A percentile compares a stretch with the other conserved stretches of the same genome.
Evolutionary conservation across 2,113 vertebrate genomes (phyloP).

Genomic region (Australoheros scitulus): DNA sequence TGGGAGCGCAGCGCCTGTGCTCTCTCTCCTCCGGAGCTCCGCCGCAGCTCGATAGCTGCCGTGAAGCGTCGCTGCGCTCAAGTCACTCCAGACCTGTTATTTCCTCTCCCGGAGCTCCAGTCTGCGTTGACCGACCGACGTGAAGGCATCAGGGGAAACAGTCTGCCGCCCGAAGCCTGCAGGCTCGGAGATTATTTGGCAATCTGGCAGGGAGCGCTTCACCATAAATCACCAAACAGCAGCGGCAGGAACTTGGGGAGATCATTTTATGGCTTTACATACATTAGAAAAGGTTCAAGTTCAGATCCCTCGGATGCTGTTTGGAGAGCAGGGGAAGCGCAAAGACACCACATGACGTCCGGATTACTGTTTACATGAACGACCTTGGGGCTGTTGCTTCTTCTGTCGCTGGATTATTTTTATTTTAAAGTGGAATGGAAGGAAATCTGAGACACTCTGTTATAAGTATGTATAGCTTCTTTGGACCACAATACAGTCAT

Average conservation of each 20-base stretch:
- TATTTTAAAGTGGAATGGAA: slow-evolving; percentile 20
- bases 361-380: slow-evolving; percentile 39
- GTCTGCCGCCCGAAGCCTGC: not conserved
- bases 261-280: not conserved
- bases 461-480: slow-evolving; percentile 51
- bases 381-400: slow-evolving; percentile 51
- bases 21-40: slow-evolving; percentile 1
- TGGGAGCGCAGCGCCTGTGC: not conserved
- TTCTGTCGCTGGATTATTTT: not conserved
- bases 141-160: not conserved
- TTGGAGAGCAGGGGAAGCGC: not conserved
- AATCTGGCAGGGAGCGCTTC: not conserved
- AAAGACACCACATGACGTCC: slow-evolving; percentile 26
- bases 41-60: slow-evolving; percentile 11
- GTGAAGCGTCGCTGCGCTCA: slow-evolving; percentile 5
- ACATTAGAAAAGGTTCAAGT: slow-evolving; percentile 5
- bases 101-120: not conserved
- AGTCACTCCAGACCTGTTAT: slow-evolving; percentile 11
- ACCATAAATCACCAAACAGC: not conserved
- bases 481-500: not conserved
- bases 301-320: not conserved
- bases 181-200: slow-evolving; percentile 7
- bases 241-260: slow-evolving; percentile 33
- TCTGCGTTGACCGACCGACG: not conserved
- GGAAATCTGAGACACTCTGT: not conserved